Conservation (phyloP, 1,140 invertebrate genomes). For the Camponotus floridanus region DNA sequence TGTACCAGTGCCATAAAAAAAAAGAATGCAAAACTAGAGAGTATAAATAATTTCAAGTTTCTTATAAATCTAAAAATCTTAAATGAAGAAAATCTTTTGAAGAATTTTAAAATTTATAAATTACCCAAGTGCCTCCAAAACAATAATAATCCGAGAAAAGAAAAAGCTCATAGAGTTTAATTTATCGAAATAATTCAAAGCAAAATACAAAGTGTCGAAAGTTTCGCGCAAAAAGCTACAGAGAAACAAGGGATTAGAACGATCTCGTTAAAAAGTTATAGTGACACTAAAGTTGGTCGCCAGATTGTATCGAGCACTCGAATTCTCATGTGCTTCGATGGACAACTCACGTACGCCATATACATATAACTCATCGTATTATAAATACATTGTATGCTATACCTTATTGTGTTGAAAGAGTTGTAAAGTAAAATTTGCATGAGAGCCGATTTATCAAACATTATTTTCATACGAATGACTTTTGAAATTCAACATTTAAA, state of each 20-base stretch:
- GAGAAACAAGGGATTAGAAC: slow-evolving; percentile 37
- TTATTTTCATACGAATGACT: background rate
- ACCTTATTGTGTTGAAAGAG: background rate
- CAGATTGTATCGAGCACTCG: slow-evolving; percentile 42
- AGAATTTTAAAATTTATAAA: background rate
- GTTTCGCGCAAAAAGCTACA: slow-evolving; percentile 4
- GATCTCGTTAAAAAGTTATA: slow-evolving; percentile 55
- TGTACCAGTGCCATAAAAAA: background rate
- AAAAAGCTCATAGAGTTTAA: background rate
- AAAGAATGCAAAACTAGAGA: background rate
- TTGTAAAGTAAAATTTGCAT: slow-evolving; percentile 11
- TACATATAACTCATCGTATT: slow-evolving; percentile 16
- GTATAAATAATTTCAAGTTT: background rate
- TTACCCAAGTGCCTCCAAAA: background rate
- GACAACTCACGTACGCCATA: slow-evolving; percentile 2
- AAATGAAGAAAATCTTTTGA: no score
- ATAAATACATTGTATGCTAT: background rate
- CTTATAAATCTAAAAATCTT: background rate
- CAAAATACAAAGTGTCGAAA: slow-evolving; percentile 16
- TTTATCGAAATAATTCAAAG: slow-evolving; percentile 48
- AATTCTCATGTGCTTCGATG: slow-evolving; percentile 26
- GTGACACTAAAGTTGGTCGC: slow-evolving; percentile 22
- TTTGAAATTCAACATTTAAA: background rate
- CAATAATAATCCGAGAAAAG: slow-evolving; percentile 13
- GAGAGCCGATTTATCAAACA: slow-evolving; percentile 5